Conservation (phyloP, 2,888 invertebrate genomes). For the Heliconius cydno region DNA sequence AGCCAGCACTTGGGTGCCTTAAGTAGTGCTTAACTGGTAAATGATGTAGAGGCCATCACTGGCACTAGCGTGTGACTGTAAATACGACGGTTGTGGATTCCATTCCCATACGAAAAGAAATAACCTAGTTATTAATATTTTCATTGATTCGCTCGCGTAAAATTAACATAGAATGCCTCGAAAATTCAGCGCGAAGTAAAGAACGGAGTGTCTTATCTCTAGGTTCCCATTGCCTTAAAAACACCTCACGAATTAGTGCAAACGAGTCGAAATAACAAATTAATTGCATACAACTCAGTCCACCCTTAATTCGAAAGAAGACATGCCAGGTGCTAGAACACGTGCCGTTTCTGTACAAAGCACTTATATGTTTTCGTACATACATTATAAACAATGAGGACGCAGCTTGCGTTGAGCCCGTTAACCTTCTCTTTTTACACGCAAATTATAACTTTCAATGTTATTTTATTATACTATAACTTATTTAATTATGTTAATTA, state of each 20-base stretch:
- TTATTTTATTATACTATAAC: neutral
- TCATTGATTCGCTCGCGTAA: no score
- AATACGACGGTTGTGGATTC: no score
- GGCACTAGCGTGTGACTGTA: no score
- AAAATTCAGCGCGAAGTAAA: no score
- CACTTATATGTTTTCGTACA: constrained; percentile 39
- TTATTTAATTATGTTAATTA: neutral
- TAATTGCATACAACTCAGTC: constrained; percentile 35
- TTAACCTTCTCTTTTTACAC: constrained; percentile 45
- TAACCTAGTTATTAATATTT: no score
- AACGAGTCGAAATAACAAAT: constrained; percentile 9
- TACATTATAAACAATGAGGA: constrained; percentile 45
- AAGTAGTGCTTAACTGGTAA: constrained; percentile 8
- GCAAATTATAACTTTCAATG: constrained; percentile 24
- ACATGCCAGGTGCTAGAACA: constrained; percentile 44
- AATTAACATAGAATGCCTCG: no score
- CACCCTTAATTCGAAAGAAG: constrained; percentile 36
- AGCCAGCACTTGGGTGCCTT: constrained; percentile 6
- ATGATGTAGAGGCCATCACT: neutral
- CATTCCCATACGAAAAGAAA: no score
- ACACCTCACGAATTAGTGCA: constrained; percentile 5
- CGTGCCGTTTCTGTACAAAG: constrained; percentile 43
- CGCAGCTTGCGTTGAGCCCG: constrained; percentile 47
- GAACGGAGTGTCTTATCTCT: no score
- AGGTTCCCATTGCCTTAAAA: no score